Evolutionary conservation across 2,888 invertebrate species (phyloP), one percentile per base, ranked within the genome.

Genomic region (Automeris io): DNA sequence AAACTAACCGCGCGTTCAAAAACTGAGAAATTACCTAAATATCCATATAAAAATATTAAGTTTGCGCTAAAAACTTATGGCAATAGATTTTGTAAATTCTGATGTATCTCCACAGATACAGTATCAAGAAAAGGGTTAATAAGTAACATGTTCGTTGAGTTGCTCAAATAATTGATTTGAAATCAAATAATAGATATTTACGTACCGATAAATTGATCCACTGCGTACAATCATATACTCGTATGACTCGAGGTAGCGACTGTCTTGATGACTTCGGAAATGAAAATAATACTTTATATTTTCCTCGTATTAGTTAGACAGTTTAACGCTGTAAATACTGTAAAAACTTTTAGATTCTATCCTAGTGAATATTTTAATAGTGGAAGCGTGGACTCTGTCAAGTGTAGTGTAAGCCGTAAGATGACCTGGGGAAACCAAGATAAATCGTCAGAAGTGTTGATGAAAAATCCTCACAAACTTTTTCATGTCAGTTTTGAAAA

Each of bases 401-500:
- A 13, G 13, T 26, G 12, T 13, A 26, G 1, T 29, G 13, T 8
- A 5, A 29, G 8, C 5, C 29, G 16, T 13, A 29, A 16, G 16
- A 38, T 35, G 24, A 29, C 8, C 9, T 41, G 33, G 35, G 25
- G 13, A 13, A 11, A 37, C 18, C 33, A 39, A 3, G 34, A 34
- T 5, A 6, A 3, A n/a, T 29, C 29, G 2, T 8, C 1, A 21
- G 26, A 39, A n/a, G 29, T 29, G 3, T 33, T 39, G 8, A 11
- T 16, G 9, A 39, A 19, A 13, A 43, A 34, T 7, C 34, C 29
- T 24, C 21, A 34, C 6, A 42, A 31, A 9, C 21, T 54, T 2
- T 31, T 51, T 24, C 12, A 39, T n/a, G 51, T 55, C 3, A 29
- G 13, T 9, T 57, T 43, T 26, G 64, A 66, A 37, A 51, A 51